phyloP scores from a whole-genome alignment of 2,888 invertebrate genomes.

The Chloromyia formosa region DNA sequence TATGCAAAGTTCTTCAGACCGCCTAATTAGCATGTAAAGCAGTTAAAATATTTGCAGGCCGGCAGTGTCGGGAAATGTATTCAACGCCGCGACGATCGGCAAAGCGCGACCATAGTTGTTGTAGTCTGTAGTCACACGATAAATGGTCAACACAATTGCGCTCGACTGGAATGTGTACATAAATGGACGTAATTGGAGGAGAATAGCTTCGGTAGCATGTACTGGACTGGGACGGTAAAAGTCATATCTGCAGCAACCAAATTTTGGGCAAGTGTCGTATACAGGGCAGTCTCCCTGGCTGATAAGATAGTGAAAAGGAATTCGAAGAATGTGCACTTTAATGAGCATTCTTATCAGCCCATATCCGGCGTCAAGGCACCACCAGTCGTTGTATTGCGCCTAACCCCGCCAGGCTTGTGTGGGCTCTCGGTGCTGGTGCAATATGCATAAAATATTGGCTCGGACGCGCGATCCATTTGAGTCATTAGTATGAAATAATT shows the following conservation, averaged over 20 bases:
- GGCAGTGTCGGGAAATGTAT: slow-evolving; percentile 1
- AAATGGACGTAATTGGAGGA: not conserved
- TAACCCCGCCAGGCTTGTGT: too few relatives aligned
- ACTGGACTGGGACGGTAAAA: too few relatives aligned
- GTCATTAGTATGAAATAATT: slow-evolving; percentile 9
- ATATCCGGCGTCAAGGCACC: not conserved
- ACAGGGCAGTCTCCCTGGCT: too few relatives aligned
- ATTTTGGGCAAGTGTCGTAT: too few relatives aligned
- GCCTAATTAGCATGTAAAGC: slow-evolving; percentile 11
- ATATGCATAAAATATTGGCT: not conserved
- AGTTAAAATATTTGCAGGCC: slow-evolving; percentile 10
- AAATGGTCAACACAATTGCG: not conserved
- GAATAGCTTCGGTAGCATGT: too few relatives aligned
- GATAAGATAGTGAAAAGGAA: not conserved
- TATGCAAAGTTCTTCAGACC: slow-evolving; percentile 4
- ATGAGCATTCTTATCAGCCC: slow-evolving; percentile 13
- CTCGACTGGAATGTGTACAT: not conserved
- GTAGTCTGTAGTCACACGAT: not conserved
- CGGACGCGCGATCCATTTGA: not conserved
- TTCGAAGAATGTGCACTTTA: not conserved
- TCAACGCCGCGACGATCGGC: not conserved
- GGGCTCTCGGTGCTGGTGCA: too few relatives aligned
- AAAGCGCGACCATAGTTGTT: slow-evolving; percentile 1
- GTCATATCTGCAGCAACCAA: too few relatives aligned
- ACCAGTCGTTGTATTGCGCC: not conserved